These are phyloP conservation scores for Podarcis cretensis DNA, from an alignment of 2,113 vertebrate genomes.

Conservation along the genomic window DNA sequence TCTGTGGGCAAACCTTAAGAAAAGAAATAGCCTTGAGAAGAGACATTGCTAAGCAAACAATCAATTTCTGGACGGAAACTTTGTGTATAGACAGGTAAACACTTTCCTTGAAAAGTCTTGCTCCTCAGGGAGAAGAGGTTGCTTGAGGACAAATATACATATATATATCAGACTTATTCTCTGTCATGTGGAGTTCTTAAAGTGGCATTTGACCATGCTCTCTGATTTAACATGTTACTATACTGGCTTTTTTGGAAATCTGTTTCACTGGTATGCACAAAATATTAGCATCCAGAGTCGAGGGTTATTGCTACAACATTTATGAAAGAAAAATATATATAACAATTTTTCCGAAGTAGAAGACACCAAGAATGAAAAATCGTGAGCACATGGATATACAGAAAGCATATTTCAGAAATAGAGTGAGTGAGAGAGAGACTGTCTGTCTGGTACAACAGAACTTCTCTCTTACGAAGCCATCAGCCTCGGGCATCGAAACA, in stretches of 20 bases:
- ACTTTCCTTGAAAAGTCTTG: background rate
- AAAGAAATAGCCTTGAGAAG: background rate
- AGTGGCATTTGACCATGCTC: background rate
- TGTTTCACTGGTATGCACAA: background rate
- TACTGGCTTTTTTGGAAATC: background rate
- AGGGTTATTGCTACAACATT: background rate
- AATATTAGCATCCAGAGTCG: background rate
- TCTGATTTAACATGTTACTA: background rate
- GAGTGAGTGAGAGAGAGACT: background rate
- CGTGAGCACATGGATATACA: background rate
- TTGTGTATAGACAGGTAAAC: background rate
- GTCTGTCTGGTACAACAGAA: background rate
- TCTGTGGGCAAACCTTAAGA: background rate
- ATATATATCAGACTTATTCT: background rate
- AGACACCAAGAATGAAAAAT: background rate
- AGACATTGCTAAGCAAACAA: background rate
- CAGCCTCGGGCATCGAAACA: constrained; percentile 22
- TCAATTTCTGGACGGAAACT: background rate
- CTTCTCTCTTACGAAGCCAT: constrained; percentile 17
- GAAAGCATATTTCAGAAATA: background rate
- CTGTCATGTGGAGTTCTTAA: background rate
- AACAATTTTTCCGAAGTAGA: background rate
- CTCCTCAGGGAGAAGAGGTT: background rate
- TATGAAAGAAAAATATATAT: background rate
- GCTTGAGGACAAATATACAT: background rate